Percentiles rank a stretch among this genome's conserved stretches.
Conservation (phyloP, 2,888 invertebrate species). For the Neoascia interrupta region DNA sequence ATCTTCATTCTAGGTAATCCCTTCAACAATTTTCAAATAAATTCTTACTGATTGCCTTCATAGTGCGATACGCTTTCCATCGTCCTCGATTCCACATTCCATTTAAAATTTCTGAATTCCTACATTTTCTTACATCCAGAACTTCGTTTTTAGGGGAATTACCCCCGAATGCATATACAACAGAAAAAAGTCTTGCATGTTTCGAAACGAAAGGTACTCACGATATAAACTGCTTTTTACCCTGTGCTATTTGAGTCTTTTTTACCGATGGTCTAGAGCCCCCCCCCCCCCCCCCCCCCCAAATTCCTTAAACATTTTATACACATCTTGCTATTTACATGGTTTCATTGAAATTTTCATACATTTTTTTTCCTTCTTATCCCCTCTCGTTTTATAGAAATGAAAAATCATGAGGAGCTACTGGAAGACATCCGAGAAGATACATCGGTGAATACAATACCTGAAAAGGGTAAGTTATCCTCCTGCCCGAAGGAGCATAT, state of each 20-base stretch:
- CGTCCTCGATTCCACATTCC: no score
- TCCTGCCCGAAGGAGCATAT: conserved; percentile 29
- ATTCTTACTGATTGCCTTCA: no score
- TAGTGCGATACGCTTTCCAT: no score
- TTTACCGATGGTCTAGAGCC: no score
- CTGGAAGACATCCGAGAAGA: conserved; percentile 79
- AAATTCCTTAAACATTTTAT: conserved; percentile 33
- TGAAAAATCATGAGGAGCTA: conserved; percentile 79
- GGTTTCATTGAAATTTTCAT: conserved; percentile 48
- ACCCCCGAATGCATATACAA: conserved; percentile 11
- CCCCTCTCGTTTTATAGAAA: conserved; percentile 70
- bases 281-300: not conserved
- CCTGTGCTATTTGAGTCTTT: no score
- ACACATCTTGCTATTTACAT: conserved; percentile 30
- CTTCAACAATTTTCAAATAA: no score
- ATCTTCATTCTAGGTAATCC: no score
- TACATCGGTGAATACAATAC: conserved; percentile 78
- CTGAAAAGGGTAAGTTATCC: conserved; percentile 78
- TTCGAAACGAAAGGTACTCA: conserved; percentile 8
- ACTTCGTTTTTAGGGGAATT: no score
- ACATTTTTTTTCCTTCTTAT: not conserved
- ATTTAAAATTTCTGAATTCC: no score
- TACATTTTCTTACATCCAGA: no score
- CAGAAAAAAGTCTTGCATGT: conserved; percentile 22
- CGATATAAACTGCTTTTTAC: conserved; percentile 10